Conservation (phyloP, 2,888 invertebrate genomes). For the Glomeris marginata region DNA sequence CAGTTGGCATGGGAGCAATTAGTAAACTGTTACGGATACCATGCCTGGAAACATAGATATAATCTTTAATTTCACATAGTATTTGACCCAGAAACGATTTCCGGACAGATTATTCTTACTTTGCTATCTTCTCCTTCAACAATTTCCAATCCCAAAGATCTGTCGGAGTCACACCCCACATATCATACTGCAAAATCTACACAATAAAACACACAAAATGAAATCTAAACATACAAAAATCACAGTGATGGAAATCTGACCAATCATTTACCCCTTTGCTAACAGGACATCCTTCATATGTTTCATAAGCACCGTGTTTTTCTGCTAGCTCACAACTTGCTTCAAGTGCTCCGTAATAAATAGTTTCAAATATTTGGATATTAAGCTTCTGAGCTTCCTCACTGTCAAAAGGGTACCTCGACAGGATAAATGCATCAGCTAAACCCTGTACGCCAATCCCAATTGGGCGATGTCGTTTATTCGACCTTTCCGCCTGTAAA, state of each 20-base stretch:
- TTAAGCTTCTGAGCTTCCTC: slow-evolving; percentile 71
- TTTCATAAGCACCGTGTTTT: slow-evolving; percentile 69
- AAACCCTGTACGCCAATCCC: slow-evolving; percentile 93
- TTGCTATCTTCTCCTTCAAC: slow-evolving; percentile 67
- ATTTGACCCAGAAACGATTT: slow-evolving; percentile 1
- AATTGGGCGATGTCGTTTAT: slow-evolving; percentile 53
- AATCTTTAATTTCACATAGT: background rate
- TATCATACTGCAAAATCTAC: slow-evolving; percentile 86
- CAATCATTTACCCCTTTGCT: slow-evolving; percentile 72
- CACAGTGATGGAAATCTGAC: slow-evolving; percentile 4
- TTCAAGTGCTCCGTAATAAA: slow-evolving; percentile 93
- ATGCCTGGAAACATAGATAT: slow-evolving; percentile 32
- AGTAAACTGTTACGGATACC: slow-evolving; percentile 88
- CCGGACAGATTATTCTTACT: slow-evolving; percentile 27
- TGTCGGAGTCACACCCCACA: slow-evolving; percentile 86
- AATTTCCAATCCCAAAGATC: slow-evolving; percentile 76
- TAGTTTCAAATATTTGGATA: slow-evolving; percentile 91
- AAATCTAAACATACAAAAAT: background rate
- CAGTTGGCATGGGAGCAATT: slow-evolving; percentile 96
- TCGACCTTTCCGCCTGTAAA: slow-evolving; percentile 47
- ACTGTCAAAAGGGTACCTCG: slow-evolving; percentile 87
- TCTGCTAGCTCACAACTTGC: slow-evolving; percentile 88
- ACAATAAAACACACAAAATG: slow-evolving; percentile 7
- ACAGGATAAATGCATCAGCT: slow-evolving; percentile 88
- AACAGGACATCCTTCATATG: slow-evolving; percentile 80